phyloP scores from a whole-genome alignment of 2,113 vertebrate species.

The Haemorhous mexicanus region DNA sequence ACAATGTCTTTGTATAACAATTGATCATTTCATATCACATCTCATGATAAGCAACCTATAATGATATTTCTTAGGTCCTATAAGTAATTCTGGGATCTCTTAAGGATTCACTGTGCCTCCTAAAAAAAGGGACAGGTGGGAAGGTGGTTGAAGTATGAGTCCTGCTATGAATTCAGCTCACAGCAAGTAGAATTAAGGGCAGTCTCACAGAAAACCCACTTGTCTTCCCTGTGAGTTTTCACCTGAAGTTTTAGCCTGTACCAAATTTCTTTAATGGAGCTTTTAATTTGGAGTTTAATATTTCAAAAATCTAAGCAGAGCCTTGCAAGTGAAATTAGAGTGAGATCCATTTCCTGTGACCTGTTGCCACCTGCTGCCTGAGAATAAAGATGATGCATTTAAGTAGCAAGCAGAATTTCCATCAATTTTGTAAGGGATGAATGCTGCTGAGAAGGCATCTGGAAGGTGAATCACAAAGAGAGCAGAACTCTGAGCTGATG shows the following conservation, averaged over 20 bases:
- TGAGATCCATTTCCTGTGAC: background rate
- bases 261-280: background rate
- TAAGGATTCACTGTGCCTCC: background rate
- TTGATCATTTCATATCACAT: background rate
- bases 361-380: conserved; percentile 20
- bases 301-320: conserved; percentile 1
- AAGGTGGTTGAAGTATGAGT: background rate
- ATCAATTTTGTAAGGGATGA: background rate
- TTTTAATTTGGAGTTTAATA: background rate
- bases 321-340: background rate
- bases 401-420: background rate
- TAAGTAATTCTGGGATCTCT: background rate
- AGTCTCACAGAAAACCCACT: background rate
- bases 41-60: background rate
- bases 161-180: background rate
- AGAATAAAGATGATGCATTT: background rate
- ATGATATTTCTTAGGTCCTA: background rate
- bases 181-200: background rate
- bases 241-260: background rate
- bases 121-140: background rate
- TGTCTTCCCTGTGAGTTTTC: background rate
- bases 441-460: background rate
- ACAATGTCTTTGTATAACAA: background rate
- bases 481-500: background rate
- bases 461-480: background rate